Conservation (phyloP, 1,140 invertebrate genomes). For the Drosophila repletoides region DNA sequence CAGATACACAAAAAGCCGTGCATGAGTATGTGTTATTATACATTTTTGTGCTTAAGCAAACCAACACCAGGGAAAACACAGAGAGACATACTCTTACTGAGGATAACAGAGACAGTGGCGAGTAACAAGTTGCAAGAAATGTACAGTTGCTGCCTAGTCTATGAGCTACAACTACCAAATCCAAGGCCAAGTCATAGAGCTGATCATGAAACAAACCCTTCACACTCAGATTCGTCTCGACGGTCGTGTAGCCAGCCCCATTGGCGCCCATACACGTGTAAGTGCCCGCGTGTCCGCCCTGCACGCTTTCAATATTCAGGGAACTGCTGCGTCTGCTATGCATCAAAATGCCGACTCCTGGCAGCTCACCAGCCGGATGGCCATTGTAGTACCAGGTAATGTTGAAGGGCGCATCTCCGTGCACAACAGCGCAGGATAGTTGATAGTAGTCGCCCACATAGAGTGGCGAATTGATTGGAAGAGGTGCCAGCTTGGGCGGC, state of each 20-base stretch:
- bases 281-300: slow-evolving; percentile 86
- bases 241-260: slow-evolving; percentile 87
- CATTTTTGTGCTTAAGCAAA: slow-evolving; percentile 46
- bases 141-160: slow-evolving; percentile 30
- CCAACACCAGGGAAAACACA: slow-evolving; percentile 56
- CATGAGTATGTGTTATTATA: slow-evolving; percentile 48
- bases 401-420: slow-evolving; percentile 90
- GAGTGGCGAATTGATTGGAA: slow-evolving; percentile 87
- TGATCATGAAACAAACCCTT: slow-evolving; percentile 83
- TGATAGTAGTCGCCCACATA: slow-evolving; percentile 91
- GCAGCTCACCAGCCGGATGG: slow-evolving; percentile 76
- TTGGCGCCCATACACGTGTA: slow-evolving; percentile 90
- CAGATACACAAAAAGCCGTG: slow-evolving; percentile 41
- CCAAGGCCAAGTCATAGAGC: slow-evolving; percentile 1
- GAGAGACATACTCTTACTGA: slow-evolving; percentile 2
- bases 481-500: slow-evolving; percentile 87
- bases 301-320: slow-evolving; percentile 89
- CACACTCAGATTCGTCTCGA: slow-evolving; percentile 84
- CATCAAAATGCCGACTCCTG: slow-evolving; percentile 81
- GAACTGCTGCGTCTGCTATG: slow-evolving; percentile 85
- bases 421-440: slow-evolving; percentile 89
- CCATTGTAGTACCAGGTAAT: slow-evolving; percentile 91
- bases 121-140: no score
- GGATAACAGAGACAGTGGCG: slow-evolving; percentile 27
- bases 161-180: slow-evolving; percentile 29